Evolutionary conservation across 1,140 invertebrate genomes (phyloP).

Genomic region (Maniola jurtina): DNA sequence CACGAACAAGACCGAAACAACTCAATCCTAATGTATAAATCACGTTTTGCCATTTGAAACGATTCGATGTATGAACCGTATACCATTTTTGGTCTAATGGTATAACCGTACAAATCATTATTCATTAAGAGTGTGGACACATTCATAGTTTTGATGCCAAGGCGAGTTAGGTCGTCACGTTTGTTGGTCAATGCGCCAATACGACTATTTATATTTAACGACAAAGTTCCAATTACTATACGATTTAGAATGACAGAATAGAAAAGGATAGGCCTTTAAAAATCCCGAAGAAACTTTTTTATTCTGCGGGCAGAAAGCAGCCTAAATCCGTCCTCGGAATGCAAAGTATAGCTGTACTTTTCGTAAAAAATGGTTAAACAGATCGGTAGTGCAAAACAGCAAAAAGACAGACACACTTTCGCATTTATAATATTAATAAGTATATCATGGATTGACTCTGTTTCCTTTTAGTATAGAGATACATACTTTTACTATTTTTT

Average conservation of each 20-base stretch:
- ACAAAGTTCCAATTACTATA: background rate
- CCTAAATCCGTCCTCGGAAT: too few species aligned
- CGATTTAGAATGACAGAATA: background rate
- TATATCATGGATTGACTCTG: too few species aligned
- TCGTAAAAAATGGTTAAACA: too few species aligned
- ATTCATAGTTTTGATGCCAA: constrained; percentile 34
- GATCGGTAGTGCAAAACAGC: too few species aligned
- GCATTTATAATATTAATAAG: too few species aligned
- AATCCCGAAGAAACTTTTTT: too few species aligned
- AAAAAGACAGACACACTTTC: too few species aligned
- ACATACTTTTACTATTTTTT: too few species aligned
- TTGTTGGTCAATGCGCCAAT: constrained; percentile 17
- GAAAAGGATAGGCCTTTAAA: too few species aligned
- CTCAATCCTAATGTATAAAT: constrained; percentile 14
- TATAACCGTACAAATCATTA: constrained; percentile 30
- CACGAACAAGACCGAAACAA: background rate
- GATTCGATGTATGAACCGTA: constrained; percentile 14
- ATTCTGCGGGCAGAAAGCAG: too few species aligned
- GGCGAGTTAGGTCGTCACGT: constrained; percentile 23
- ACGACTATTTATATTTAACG: constrained; percentile 7
- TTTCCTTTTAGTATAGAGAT: too few species aligned
- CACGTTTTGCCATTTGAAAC: constrained; percentile 10
- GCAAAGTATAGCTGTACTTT: too few species aligned
- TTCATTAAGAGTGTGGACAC: constrained; percentile 25
- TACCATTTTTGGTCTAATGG: constrained; percentile 21